phyloP scores from a whole-genome alignment of 2,797 vertebrate species.

The Ceryle rudis region DNA sequence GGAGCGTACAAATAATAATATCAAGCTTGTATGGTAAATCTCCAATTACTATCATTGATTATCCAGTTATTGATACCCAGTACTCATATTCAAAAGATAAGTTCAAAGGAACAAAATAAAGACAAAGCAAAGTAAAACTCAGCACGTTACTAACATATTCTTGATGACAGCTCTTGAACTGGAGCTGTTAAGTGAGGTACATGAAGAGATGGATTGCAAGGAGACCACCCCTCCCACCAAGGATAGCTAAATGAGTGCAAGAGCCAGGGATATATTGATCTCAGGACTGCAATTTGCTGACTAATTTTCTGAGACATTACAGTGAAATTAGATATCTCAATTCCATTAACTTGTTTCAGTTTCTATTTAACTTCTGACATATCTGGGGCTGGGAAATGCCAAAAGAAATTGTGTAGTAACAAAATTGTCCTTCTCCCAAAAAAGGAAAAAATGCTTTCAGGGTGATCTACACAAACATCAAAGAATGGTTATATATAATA shows the following conservation, averaged over 20 bases:
- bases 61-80: background rate
- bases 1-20: background rate
- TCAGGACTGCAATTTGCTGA: background rate
- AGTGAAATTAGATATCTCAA: background rate
- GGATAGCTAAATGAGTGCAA: background rate
- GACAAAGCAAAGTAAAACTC: background rate
- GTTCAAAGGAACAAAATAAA: background rate
- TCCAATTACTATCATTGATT: background rate
- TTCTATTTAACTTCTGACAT: background rate
- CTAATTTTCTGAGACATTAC: background rate
- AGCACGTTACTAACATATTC: background rate
- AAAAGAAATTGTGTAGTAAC: background rate
- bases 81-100: background rate
- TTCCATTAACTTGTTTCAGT: background rate
- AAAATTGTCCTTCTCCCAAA: background rate
- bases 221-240: background rate
- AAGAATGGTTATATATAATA: background rate
- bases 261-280: background rate
- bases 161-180: background rate
- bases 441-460: background rate
- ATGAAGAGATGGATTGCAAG: background rate
- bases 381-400: background rate
- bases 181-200: background rate
- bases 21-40: background rate
- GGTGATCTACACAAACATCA: background rate